Evolutionary conservation across 2,888 invertebrate genomes (phyloP).

Genomic region (Agrotis puta): DNA sequence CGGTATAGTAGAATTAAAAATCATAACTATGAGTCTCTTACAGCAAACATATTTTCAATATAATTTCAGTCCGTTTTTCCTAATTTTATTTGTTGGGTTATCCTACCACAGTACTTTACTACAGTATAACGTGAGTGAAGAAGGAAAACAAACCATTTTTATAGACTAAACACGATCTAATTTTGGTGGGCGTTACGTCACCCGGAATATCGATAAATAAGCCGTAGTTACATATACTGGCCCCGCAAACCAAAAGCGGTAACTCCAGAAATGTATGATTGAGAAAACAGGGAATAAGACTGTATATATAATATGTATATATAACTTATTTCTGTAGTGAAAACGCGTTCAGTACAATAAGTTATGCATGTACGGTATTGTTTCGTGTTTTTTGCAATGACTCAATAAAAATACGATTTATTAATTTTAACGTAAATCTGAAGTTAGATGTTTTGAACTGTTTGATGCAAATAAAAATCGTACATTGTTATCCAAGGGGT

Average conservation of each 20-base stretch:
- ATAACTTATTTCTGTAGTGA: no score
- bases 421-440: neutral
- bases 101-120: constrained; percentile 35
- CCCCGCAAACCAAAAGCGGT: constrained; percentile 3
- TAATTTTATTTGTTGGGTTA: constrained; percentile 25
- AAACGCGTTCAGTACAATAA: no score
- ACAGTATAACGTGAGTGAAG: constrained; percentile 45
- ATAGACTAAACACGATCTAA: constrained; percentile 68
- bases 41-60: neutral
- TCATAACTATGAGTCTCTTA: no score
- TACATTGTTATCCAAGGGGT: no score
- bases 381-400: neutral
- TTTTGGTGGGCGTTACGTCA: constrained; percentile 63
- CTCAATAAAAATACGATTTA: neutral
- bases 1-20: neutral
- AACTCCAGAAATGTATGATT: neutral
- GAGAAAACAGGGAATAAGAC: neutral
- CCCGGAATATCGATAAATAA: constrained; percentile 43
- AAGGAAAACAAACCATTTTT: constrained; percentile 63
- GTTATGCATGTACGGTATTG: no score
- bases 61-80: neutral
- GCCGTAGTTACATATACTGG: constrained; percentile 8
- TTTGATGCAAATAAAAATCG: neutral
- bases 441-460: neutral
- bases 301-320: no score